Evolutionary conservation across 2,797 vertebrate genomes (phyloP).

Genomic region (Arnoldichthys spilopterus): DNA sequence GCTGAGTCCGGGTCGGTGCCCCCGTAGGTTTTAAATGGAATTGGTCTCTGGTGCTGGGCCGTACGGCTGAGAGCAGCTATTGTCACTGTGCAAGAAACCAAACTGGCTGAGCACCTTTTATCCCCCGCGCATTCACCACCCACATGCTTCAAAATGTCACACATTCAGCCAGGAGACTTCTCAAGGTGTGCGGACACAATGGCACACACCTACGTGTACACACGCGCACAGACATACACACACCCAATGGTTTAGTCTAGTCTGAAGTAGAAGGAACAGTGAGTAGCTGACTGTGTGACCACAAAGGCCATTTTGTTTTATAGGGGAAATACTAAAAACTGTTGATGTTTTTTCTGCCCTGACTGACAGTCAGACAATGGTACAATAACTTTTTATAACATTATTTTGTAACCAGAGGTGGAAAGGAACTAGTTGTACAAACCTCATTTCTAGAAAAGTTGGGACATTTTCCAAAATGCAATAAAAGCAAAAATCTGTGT

Average conservation of each 20-base stretch:
- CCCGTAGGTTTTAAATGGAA: constrained; percentile 6
- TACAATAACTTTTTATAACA: background rate
- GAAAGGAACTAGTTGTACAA: too few relatives aligned
- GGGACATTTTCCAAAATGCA: too few relatives aligned
- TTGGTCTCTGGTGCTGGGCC: constrained; percentile 15
- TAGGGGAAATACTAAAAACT: background rate
- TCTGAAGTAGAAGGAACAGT: background rate
- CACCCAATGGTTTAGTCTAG: background rate
- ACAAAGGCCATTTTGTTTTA: background rate
- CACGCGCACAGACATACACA: constrained; percentile 10
- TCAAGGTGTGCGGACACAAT: constrained; percentile 34
- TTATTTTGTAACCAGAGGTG: background rate
- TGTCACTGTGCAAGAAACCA: constrained; percentile 27
- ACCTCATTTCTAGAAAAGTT: too few relatives aligned
- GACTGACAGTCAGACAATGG: background rate
- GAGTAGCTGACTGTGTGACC: background rate
- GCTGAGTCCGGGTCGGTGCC: constrained; percentile 6
- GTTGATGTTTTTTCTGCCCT: background rate
- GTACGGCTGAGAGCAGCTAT: constrained; percentile 17
- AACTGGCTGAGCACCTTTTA: constrained; percentile 34
- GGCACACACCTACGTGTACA: constrained; percentile 17
- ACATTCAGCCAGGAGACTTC: constrained; percentile 40
- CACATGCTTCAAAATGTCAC: constrained; percentile 42
- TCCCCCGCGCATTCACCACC: constrained; percentile 18
- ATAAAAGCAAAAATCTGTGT: too few relatives aligned